A percentile compares a stretch with the other conserved stretches of the same genome.
Evolutionary conservation across 1,140 invertebrate genomes (phyloP).

Genomic region (Leucophenga varia): DNA sequence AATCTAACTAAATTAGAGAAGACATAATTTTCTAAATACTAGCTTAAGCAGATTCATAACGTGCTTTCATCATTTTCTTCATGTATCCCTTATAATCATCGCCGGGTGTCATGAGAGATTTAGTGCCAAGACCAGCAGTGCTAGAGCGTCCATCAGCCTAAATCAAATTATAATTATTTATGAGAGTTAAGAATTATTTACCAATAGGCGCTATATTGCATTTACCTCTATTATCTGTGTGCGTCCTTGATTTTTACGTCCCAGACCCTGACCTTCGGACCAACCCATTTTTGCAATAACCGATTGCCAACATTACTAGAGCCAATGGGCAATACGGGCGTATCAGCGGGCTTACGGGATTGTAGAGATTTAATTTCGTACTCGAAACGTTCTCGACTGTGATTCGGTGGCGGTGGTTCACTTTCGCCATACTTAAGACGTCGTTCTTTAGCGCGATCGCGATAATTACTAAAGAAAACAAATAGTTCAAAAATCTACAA

Average conservation of each 20-base stretch:
- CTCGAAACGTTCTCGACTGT: slow-evolving; percentile 71
- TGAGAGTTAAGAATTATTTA: background rate
- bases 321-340: slow-evolving; percentile 66
- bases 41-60: slow-evolving; percentile 68
- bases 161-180: slow-evolving; percentile 2
- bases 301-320: slow-evolving; percentile 89
- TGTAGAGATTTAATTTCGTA: slow-evolving; percentile 44
- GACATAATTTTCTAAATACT: no score
- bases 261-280: slow-evolving; percentile 93
- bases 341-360: slow-evolving; percentile 15
- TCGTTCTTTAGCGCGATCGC: slow-evolving; percentile 95
- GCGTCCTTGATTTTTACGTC: slow-evolving; percentile 90
- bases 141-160: slow-evolving; percentile 58
- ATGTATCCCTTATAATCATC: slow-evolving; percentile 87
- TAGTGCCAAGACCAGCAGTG: slow-evolving; percentile 73
- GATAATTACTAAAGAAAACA: slow-evolving; percentile 63
- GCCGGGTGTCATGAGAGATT: slow-evolving; percentile 67
- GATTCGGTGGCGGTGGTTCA: slow-evolving; percentile 74
- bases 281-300: slow-evolving; percentile 97
- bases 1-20: no score
- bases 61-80: slow-evolving; percentile 82
- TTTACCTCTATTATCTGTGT: slow-evolving; percentile 86
- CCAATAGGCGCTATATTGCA: no score
- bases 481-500: background rate
- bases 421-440: slow-evolving; percentile 88